These are phyloP conservation scores for Anniella stebbinsi DNA, from an alignment of 2,797 vertebrate genomes.

Conservation along the genomic window DNA sequence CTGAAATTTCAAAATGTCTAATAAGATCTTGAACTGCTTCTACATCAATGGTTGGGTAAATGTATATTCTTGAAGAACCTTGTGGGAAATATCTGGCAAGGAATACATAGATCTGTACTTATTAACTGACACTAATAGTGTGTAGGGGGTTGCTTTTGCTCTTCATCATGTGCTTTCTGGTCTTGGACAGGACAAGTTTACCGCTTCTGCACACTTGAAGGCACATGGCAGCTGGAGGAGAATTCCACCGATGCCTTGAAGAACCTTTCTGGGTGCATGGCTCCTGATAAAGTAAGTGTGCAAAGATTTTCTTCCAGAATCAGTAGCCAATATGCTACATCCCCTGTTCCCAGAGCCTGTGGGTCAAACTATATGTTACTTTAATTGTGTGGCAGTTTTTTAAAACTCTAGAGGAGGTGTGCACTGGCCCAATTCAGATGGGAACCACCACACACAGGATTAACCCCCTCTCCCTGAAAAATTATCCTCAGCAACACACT, in stretches of 20 bases:
- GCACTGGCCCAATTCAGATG: no score
- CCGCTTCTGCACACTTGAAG: slow-evolving; percentile 81
- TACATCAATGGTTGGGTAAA: not conserved
- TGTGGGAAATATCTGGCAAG: not conserved
- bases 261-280: slow-evolving; percentile 81
- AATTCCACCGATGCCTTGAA: slow-evolving; percentile 83
- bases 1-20: not conserved
- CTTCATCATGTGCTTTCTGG: not conserved
- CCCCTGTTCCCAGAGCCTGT: not conserved
- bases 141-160: not conserved
- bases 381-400: no score
- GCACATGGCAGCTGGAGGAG: slow-evolving; percentile 80
- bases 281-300: slow-evolving; percentile 71
- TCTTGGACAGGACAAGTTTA: slow-evolving; percentile 78
- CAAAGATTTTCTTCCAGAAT: not conserved
- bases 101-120: not conserved
- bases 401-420: no score
- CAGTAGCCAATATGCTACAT: not conserved
- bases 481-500: no score
- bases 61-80: not conserved
- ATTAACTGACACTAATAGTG: not conserved
- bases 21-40: not conserved
- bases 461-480: no score
- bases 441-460: no score
- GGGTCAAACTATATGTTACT: no score